phyloP scores from a whole-genome alignment of 2,888 invertebrate genomes.

The Sphaerophoria taeniata region DNA sequence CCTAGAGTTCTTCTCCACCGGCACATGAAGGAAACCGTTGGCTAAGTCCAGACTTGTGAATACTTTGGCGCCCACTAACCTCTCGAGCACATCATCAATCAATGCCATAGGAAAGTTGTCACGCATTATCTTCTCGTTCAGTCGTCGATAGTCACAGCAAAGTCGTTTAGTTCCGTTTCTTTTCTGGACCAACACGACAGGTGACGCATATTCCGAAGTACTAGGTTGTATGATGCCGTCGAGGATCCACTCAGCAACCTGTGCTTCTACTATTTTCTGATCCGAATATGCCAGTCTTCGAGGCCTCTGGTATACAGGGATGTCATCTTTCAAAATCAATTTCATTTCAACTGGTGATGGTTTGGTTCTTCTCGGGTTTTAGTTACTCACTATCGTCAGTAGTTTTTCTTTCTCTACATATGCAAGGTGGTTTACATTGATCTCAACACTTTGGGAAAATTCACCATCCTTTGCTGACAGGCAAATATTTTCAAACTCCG shows the following conservation, averaged over 20 bases:
- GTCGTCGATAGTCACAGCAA: conserved; percentile 71
- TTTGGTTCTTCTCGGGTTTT: neutral
- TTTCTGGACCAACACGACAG: conserved; percentile 60
- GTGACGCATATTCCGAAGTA: conserved; percentile 70
- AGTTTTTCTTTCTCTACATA: neutral
- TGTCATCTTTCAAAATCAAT: neutral
- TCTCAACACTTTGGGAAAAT: neutral
- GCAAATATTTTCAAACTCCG: conserved; percentile 35
- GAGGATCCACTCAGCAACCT: conserved; percentile 77
- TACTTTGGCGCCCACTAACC: conserved; percentile 63
- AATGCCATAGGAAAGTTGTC: conserved; percentile 72
- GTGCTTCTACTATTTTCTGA: conserved; percentile 74
- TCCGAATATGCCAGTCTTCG: neutral
- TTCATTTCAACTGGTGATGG: neutral
- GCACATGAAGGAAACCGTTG: conserved; percentile 76
- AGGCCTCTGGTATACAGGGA: neutral
- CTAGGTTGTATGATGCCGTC: conserved; percentile 77
- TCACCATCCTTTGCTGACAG: conserved; percentile 10
- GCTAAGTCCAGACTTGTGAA: conserved; percentile 75
- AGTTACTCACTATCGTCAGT: neutral
- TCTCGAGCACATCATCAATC: conserved; percentile 70
- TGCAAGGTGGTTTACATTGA: conserved; percentile 15
- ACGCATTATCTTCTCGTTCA: conserved; percentile 71
- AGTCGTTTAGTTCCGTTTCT: conserved; percentile 64
- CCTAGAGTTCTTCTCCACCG: conserved; percentile 67